Evolutionary conservation across 2,888 invertebrate species (phyloP).

Genomic region (Eupithecia tripunctaria): DNA sequence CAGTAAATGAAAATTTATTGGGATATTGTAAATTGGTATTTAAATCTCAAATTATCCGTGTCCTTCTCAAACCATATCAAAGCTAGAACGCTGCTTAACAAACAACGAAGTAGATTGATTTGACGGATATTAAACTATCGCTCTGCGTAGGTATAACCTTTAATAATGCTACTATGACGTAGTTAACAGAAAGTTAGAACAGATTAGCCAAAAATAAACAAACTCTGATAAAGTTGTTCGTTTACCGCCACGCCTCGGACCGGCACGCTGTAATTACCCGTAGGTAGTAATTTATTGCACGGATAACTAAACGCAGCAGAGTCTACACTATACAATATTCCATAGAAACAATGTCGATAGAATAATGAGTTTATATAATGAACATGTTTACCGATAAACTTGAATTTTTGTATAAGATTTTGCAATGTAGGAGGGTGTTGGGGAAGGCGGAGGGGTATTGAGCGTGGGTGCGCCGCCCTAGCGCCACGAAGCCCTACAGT

Average conservation of each 20-base stretch:
- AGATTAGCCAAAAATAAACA: constrained; percentile 47
- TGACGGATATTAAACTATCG: constrained; percentile 3
- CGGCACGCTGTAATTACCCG: constrained; percentile 44
- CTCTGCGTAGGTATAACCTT: constrained; percentile 21
- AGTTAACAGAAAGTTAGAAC: constrained; percentile 35
- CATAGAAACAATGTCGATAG: constrained; percentile 29
- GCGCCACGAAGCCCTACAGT: constrained; percentile 78
- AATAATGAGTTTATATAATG: constrained; percentile 31
- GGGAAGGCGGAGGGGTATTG: constrained; percentile 78
- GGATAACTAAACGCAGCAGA: constrained; percentile 14
- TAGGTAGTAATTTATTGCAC: constrained; percentile 38
- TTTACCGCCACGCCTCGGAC: constrained; percentile 51
- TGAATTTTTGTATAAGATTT: constrained; percentile 72
- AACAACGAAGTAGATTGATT: neutral
- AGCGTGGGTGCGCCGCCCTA: constrained; percentile 82
- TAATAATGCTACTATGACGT: constrained; percentile 19
- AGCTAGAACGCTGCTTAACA: neutral
- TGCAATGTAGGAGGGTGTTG: constrained; percentile 80
- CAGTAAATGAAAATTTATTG: neutral
- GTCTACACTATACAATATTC: constrained; percentile 39
- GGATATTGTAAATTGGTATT: neutral
- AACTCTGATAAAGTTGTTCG: constrained; percentile 47
- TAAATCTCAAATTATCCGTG: neutral
- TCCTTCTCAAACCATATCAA: neutral
- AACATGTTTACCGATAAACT: constrained; percentile 43